These are phyloP conservation scores for Myiozetetes cayanensis DNA, from an alignment of 2,113 vertebrate genomes.

Conservation along the genomic window DNA sequence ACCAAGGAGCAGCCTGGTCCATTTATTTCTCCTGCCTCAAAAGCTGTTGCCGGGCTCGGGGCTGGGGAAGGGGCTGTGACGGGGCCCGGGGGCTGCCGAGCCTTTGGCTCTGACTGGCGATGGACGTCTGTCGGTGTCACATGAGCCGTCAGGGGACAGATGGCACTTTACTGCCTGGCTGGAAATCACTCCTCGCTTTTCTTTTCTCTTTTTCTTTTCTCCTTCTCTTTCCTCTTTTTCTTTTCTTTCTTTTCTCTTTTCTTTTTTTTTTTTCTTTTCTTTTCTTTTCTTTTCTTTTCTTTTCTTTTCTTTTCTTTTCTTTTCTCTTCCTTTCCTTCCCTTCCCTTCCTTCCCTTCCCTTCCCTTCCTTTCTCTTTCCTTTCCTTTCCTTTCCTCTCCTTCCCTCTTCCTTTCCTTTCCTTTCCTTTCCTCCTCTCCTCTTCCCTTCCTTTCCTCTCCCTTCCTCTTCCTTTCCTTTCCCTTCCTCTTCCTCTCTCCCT, in stretches of 20 bases:
- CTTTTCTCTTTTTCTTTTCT: background rate
- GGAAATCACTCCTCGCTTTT: background rate
- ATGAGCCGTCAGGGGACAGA: constrained; percentile 47
- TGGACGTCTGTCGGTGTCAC: constrained; percentile 47
- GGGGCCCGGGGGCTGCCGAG: background rate
- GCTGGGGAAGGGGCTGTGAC: background rate
- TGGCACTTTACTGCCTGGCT: constrained; percentile 69
- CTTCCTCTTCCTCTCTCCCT: background rate
- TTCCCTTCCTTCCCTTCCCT: too few species aligned
- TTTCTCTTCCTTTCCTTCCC: too few species aligned
- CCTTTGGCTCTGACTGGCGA: background rate
- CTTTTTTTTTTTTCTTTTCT: background rate
- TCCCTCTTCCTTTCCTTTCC: too few species aligned
- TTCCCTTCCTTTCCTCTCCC: too few species aligned
- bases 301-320: too few species aligned
- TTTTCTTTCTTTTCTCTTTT: too few species aligned
- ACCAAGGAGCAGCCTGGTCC: background rate
- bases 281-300: too few species aligned
- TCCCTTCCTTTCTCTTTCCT: too few species aligned
- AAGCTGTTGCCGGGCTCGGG: background rate
- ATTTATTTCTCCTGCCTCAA: background rate
- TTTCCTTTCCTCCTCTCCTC: too few species aligned
- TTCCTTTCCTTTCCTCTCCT: background rate
- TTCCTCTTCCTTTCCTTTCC: background rate
- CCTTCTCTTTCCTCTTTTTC: background rate